These are phyloP conservation scores for Panulirus ornatus DNA, from an alignment of 1,140 invertebrate species.

Conservation along the genomic window DNA sequence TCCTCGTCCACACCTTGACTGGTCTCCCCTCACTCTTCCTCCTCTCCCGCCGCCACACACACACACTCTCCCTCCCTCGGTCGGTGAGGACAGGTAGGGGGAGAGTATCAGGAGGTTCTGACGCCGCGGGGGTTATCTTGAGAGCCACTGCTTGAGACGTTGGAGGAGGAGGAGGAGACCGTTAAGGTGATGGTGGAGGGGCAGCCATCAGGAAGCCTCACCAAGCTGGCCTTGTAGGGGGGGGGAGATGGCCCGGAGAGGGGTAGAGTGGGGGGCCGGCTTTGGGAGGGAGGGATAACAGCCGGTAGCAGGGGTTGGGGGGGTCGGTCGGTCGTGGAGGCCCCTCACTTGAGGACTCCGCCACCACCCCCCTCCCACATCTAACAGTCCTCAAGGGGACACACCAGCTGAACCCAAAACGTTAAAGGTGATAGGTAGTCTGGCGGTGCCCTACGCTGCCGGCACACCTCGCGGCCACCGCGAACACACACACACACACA, in stretches of 20 bases:
- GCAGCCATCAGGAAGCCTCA: slow-evolving; percentile 27
- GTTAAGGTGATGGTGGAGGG: slow-evolving; percentile 2
- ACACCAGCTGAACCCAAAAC: neutral
- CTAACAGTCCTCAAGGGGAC: slow-evolving; percentile 20
- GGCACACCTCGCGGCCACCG: no score
- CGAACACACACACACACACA: no score
- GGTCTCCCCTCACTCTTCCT: neutral
- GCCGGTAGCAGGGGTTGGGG: neutral
- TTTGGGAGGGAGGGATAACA: neutral
- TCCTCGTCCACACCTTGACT: neutral
- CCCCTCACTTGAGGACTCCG: neutral
- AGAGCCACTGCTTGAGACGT: neutral
- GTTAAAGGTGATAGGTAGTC: neutral
- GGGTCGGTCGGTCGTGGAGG: no score
- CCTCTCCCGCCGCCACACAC: neutral
- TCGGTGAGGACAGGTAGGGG: neutral
- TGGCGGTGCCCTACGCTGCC: no score
- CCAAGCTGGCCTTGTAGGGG: slow-evolving; percentile 8
- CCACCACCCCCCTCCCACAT: neutral
- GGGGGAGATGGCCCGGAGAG: neutral
- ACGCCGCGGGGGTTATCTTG: neutral
- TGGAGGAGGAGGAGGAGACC: neutral
- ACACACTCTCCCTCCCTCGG: no score
- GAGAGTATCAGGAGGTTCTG: neutral
- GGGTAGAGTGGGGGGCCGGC: neutral